Evolutionary conservation across 2,113 vertebrate genomes (phyloP).

Genomic region (Lathamus discolor): DNA sequence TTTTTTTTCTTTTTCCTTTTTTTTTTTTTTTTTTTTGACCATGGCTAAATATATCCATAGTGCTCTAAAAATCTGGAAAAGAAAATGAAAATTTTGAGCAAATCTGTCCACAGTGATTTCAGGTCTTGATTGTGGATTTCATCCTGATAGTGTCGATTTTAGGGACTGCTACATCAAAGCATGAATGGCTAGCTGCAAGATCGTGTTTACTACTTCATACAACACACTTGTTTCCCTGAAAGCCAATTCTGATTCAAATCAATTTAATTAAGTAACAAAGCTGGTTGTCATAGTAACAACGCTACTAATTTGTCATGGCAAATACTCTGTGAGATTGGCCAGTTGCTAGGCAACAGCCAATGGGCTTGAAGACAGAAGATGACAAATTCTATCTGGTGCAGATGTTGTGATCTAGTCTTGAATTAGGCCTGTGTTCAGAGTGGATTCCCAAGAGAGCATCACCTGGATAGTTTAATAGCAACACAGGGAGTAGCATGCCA

Average conservation of each 20-base stretch:
- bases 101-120: neutral
- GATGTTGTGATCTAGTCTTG: conserved; percentile 81
- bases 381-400: conserved; percentile 84
- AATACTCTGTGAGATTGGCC: conserved; percentile 86
- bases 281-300: conserved; percentile 95
- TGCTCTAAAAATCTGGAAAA: neutral
- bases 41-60: neutral
- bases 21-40: neutral
- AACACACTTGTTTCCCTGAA: conserved; percentile 69
- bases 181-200: conserved; percentile 64
- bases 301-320: conserved; percentile 91
- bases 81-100: neutral
- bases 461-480: conserved; percentile 53
- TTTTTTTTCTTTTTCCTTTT: no score
- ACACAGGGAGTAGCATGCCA: conserved; percentile 43
- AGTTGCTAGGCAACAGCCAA: conserved; percentile 94
- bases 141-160: conserved; percentile 39
- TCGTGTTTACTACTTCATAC: conserved; percentile 62
- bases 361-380: conserved; percentile 77
- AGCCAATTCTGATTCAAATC: conserved; percentile 89
- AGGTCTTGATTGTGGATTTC: conserved; percentile 42
- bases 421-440: conserved; percentile 71
- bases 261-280: conserved; percentile 98
- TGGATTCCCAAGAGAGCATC: conserved; percentile 59
- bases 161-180: conserved; percentile 39